Evolutionary conservation across 1,140 invertebrate species (phyloP).

Genomic region (Nautilus pompilius): DNA sequence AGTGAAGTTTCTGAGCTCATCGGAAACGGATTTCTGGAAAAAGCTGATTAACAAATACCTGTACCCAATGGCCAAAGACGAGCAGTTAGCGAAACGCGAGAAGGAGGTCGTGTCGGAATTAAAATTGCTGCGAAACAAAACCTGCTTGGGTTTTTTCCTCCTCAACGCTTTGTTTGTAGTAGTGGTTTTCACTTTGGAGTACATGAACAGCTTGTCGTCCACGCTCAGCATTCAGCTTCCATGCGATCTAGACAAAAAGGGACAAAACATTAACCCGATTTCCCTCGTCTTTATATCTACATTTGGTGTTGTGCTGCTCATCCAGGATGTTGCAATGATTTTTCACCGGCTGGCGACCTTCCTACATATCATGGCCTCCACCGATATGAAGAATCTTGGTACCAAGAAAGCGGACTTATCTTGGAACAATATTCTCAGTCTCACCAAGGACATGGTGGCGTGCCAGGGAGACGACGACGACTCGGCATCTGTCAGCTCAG

Average conservation of each 20-base stretch:
- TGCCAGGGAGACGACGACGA: no score
- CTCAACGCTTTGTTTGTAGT: conserved; percentile 49
- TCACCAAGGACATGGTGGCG: no score
- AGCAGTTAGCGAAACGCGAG: no score
- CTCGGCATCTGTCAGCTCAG: no score
- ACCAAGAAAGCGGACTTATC: no score
- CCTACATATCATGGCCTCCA: conserved; percentile 43
- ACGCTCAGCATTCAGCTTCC: not conserved
- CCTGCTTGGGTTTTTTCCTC: conserved; percentile 54
- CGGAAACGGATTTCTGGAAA: conserved; percentile 37
- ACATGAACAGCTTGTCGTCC: not conserved
- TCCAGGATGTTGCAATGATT: conserved; percentile 59
- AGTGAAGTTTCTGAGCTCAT: conserved; percentile 63
- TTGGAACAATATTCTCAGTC: no score
- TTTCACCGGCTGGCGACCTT: conserved; percentile 56
- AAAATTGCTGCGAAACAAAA: conserved; percentile 74
- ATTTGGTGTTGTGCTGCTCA: conserved; percentile 56
- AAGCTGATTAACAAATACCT: conserved; percentile 43
- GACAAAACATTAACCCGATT: conserved; percentile 21
- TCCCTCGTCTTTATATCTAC: conserved; percentile 57
- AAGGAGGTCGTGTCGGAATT: conserved; percentile 63
- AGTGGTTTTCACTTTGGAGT: conserved; percentile 32
- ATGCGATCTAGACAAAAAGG: not conserved
- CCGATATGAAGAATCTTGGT: conserved; percentile 36
- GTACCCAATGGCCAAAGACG: conserved; percentile 40